phyloP scores from a whole-genome alignment of 2,888 invertebrate species.

The Lasioglossum leucozonium region DNA sequence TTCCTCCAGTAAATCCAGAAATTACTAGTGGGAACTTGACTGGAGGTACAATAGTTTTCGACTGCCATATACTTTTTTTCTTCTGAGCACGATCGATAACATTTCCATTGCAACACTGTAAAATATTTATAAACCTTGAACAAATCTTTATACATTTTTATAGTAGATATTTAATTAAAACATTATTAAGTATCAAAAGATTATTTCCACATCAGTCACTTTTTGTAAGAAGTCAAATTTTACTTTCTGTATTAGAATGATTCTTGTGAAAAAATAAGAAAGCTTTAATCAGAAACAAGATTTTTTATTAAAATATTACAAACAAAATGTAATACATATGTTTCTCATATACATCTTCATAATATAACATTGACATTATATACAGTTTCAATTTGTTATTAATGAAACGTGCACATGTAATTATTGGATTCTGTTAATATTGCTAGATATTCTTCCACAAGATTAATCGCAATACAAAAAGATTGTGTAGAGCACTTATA shows the following conservation, averaged over 20 bases:
- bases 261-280: constrained; percentile 21
- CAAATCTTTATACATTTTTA: background rate
- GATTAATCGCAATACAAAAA: constrained; percentile 73
- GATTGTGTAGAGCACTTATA: constrained; percentile 65
- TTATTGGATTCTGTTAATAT: constrained; percentile 62
- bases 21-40: constrained; percentile 77
- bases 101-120: constrained; percentile 81
- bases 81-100: constrained; percentile 81
- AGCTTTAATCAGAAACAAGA: background rate
- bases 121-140: constrained; percentile 14
- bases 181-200: background rate
- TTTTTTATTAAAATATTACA: constrained; percentile 44
- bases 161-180: background rate
- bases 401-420: constrained; percentile 27
- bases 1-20: constrained; percentile 79
- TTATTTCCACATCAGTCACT: background rate
- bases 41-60: constrained; percentile 79
- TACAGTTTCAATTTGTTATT: constrained; percentile 18
- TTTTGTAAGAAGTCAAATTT: background rate
- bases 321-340: constrained; percentile 10
- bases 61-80: constrained; percentile 80
- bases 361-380: constrained; percentile 6
- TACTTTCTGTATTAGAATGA: background rate
- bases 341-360: constrained; percentile 7
- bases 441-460: constrained; percentile 74